Conservation (phyloP, 2,113 vertebrate genomes). For the Salvelinus fontinalis region DNA sequence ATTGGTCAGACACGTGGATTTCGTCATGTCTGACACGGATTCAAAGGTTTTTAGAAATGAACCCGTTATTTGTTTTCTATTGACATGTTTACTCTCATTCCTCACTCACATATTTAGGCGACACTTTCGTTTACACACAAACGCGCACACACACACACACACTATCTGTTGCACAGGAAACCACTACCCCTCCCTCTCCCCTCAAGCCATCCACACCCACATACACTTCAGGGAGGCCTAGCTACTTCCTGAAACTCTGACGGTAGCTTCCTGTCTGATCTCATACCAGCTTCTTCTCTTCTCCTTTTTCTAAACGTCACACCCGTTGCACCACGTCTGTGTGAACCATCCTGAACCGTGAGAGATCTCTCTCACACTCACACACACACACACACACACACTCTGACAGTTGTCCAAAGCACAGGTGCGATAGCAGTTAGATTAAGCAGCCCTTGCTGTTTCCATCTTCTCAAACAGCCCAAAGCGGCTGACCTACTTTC, state of each 20-base stretch:
- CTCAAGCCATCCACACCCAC: constrained; percentile 19
- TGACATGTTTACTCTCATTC: not conserved
- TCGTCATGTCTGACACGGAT: too few species aligned
- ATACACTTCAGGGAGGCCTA: constrained; percentile 54
- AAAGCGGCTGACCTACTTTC: not conserved
- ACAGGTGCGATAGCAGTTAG: constrained; percentile 1
- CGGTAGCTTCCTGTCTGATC: constrained; percentile 65
- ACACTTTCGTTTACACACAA: not conserved
- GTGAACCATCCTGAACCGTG: not conserved
- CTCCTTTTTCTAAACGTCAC: constrained; percentile 48
- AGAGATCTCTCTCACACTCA: not conserved
- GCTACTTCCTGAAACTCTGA: constrained; percentile 71
- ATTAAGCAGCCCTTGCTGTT: not conserved
- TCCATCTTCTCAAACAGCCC: not conserved
- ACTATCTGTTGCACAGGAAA: constrained; percentile 66
- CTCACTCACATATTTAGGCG: not conserved
- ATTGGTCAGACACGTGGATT: too few species aligned
- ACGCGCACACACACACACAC: constrained; percentile 8
- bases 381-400: constrained; percentile 13
- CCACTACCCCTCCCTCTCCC: constrained; percentile 21
- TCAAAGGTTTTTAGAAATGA: too few species aligned
- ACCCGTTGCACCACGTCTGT: constrained; percentile 22
- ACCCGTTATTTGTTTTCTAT: too few species aligned
- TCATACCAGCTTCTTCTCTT: constrained; percentile 33
- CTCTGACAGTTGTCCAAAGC: not conserved